Evolutionary conservation across 2,888 invertebrate species (phyloP).

Genomic region (Bimastos eiseni): DNA sequence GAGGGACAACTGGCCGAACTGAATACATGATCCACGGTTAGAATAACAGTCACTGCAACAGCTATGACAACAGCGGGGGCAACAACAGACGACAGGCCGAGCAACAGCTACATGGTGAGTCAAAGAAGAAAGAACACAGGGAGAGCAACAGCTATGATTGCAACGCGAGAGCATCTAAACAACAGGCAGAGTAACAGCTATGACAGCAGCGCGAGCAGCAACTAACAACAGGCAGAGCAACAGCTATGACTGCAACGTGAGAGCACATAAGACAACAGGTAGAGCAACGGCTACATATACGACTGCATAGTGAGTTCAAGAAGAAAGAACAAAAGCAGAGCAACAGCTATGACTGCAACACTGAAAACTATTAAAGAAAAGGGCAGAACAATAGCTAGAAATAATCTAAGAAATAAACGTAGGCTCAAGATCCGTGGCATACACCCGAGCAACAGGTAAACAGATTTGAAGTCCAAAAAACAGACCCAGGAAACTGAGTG

Average conservation of each 20-base stretch:
- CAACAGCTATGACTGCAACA: too few species aligned
- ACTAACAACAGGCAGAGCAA: neutral
- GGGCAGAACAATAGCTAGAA: too few species aligned
- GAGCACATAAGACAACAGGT: neutral
- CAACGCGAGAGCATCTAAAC: too few species aligned
- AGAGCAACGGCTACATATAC: neutral
- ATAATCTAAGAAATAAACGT: too few species aligned
- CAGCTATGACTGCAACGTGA: neutral
- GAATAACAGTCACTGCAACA: neutral
- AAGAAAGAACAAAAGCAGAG: too few species aligned
- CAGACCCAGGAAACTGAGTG: neutral
- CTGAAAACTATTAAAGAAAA: too few species aligned
- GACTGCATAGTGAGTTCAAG: too few species aligned
- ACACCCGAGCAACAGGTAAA: neutral
- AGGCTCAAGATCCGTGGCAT: neutral
- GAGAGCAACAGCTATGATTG: too few species aligned
- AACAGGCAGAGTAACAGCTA: too few species aligned
- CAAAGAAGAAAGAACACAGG: too few species aligned
- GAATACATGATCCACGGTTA: neutral
- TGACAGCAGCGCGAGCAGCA: neutral
- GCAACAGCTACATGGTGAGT: too few species aligned
- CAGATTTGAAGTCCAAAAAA: neutral
- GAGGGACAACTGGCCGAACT: neutral
- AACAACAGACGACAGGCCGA: too few species aligned
- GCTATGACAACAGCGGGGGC: neutral